Base-by-base conservation (phyloP, 2,888 invertebrate genomes). In the Netelia virgata region DNA sequence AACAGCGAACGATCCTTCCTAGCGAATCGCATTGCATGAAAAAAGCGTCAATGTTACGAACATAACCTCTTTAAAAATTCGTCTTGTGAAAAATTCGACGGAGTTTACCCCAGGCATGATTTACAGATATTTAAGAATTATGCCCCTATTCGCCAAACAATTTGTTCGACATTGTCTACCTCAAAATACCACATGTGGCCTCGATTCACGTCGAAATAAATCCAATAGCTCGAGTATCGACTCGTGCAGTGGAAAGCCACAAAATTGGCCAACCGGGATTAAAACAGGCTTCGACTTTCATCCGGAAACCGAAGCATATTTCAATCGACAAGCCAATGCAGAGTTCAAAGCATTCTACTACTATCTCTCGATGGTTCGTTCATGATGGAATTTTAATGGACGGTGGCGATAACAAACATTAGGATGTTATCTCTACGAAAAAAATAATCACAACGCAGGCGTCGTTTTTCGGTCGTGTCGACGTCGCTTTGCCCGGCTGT, bases 301-400 rank as follows among this genome's bases (percentile, higher is more conserved):
- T 78, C 86, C 93, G 86, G 95, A 95, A 87, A 92, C 94, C 10
- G 95, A 95, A 91, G 91, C 91, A 18, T 93, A 92, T 18, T 87
- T 96, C 53, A 96, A 96, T 90, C 92, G 94, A 63, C 95, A 96
- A 91, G 95, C 95, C 86, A 94, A 94, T 87, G 91, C 93, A 76
- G 96, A 96, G 91, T 93, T 96, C 14, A 94, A 94, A 85, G 96
- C 96, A 18, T 94, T 95, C 86, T 95, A 95, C 90, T 94, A 94
- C 69, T 96, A 96, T 91, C 91, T 96, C 85, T 94, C 95, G 10
- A 95, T 96, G 95, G 95, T 95, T 92, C 90, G 92, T 81, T 72
- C 28, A n/a, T 53, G 9, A 14, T 14, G 36, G 61, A 23, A 47
- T 6, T 77, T 2, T 50, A 11, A 11, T 11, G 20, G 5, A 14